Percentiles rank a stretch among this genome's conserved stretches.
phyloP scores from a whole-genome alignment of 2,113 vertebrate species.

The Macrotus californicus region DNA sequence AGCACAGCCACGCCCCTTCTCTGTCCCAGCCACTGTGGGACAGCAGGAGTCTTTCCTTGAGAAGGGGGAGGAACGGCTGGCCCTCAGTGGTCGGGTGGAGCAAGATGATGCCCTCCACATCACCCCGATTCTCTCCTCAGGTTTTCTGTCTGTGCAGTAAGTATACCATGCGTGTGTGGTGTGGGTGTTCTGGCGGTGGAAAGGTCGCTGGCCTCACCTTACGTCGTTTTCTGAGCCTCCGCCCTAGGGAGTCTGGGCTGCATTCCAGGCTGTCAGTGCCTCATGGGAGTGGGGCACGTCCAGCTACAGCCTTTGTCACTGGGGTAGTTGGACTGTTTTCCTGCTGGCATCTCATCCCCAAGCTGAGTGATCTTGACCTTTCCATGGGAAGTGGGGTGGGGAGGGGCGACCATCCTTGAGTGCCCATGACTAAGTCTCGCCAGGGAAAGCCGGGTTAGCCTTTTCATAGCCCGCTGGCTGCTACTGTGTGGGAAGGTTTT shows the following conservation, averaged over 20 bases:
- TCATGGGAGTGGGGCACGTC: background rate
- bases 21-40: background rate
- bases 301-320: background rate
- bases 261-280: background rate
- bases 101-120: background rate
- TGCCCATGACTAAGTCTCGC: background rate
- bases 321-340: background rate
- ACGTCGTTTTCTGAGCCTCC: background rate
- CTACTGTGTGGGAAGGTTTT: background rate
- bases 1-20: conserved; percentile 63
- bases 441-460: background rate
- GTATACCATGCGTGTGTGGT: background rate
- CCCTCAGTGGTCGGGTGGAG: background rate
- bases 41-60: background rate
- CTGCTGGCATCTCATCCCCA: background rate
- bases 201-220: rapidly evolving
- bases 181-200: rapidly evolving
- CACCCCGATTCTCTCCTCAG: background rate
- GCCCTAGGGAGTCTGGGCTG: background rate
- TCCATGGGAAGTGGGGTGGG: rapidly evolving
- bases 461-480: background rate
- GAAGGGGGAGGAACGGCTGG: background rate
- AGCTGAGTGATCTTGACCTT: background rate
- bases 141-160: background rate
- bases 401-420: background rate